Percentiles rank a stretch among this genome's conserved stretches.
Evolutionary conservation across 2,888 invertebrate species (phyloP).

Genomic region (Lycophotia porphyrea): DNA sequence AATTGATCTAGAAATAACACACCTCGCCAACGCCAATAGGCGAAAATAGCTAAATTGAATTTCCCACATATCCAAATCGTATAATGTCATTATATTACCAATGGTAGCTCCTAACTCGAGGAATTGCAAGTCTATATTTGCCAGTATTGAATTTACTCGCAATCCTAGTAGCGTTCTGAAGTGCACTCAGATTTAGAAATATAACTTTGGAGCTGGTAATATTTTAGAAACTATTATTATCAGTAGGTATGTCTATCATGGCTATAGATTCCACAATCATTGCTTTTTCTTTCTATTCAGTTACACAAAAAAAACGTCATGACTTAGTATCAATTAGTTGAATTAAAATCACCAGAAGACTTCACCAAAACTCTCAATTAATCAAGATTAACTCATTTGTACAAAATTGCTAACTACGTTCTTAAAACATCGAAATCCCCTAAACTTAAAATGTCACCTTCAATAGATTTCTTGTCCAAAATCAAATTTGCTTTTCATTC

Average conservation of each 20-base stretch:
- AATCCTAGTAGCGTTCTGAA: constrained; percentile 64
- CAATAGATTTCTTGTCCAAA: constrained; percentile 34
- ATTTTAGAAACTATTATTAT: constrained; percentile 12
- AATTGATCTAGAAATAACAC: constrained; percentile 37
- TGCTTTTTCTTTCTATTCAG: background rate
- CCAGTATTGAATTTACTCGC: constrained; percentile 77
- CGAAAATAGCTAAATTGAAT: constrained; percentile 58
- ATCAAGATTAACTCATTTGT: background rate
- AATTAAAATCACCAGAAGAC: too few species aligned
- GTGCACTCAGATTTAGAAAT: constrained; percentile 60
- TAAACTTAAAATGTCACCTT: constrained; percentile 9
- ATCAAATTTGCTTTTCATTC: constrained; percentile 50
- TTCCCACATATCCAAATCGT: constrained; percentile 57
- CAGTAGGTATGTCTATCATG: background rate
- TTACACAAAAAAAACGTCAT: background rate
- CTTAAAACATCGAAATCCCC: constrained; percentile 4
- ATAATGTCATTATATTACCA: constrained; percentile 72
- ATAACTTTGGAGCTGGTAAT: constrained; percentile 51
- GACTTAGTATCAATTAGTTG: background rate
- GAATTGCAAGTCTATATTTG: constrained; percentile 77
- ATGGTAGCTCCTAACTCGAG: constrained; percentile 66
- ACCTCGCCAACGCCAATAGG: constrained; percentile 41
- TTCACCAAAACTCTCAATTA: background rate
- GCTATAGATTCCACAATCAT: background rate
- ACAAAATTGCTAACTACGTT: background rate